Evolutionary conservation across 2,888 invertebrate species (phyloP).

Genomic region (Laspeyria flexula): DNA sequence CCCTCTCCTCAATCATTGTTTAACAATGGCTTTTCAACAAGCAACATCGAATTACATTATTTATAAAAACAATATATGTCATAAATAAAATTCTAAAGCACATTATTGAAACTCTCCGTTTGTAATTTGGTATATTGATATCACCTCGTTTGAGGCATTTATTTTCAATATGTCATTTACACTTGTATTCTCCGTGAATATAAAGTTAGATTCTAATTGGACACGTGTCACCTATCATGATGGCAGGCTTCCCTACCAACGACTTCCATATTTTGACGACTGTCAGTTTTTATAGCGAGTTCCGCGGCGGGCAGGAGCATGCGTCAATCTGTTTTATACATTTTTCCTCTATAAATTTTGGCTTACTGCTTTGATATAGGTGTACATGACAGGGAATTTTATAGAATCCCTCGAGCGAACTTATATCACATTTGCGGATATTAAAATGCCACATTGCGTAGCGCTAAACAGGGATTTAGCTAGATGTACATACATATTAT

Average conservation of each 20-base stretch:
- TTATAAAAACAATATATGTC: neutral
- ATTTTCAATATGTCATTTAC: constrained; percentile 36
- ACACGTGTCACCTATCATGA: constrained; percentile 52
- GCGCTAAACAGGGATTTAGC: constrained; percentile 22
- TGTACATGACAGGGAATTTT: constrained; percentile 24
- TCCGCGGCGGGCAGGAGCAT: constrained; percentile 22
- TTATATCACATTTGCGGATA: constrained; percentile 29
- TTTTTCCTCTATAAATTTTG: constrained; percentile 23
- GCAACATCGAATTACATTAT: neutral
- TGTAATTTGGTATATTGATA: no score
- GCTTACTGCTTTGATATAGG: constrained; percentile 16
- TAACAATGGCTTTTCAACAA: neutral
- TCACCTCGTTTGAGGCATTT: neutral
- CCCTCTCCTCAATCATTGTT: neutral
- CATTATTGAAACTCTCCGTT: no score
- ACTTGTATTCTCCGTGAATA: constrained; percentile 38
- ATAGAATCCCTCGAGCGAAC: constrained; percentile 14
- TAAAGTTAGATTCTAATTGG: constrained; percentile 55
- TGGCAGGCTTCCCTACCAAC: constrained; percentile 41
- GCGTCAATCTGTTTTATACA: constrained; percentile 21
- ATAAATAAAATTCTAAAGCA: no score
- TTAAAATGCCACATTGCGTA: constrained; percentile 27
- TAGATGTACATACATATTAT: neutral
- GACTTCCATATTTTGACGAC: constrained; percentile 47
- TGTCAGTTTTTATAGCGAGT: constrained; percentile 31